These are phyloP conservation scores for Excalfactoria chinensis DNA, from an alignment of 2,113 vertebrate genomes.

Conservation along the genomic window DNA sequence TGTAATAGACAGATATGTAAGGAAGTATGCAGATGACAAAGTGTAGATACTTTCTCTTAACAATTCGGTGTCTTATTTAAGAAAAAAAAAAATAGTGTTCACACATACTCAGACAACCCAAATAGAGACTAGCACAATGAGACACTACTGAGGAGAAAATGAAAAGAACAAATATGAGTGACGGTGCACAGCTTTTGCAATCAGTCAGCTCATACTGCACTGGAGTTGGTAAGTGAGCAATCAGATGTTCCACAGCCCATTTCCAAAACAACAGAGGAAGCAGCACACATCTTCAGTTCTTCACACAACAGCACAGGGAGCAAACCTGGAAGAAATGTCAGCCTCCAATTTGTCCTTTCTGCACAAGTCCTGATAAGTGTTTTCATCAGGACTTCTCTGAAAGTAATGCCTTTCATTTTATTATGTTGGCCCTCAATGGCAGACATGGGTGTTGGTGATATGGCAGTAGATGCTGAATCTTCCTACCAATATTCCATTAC, in stretches of 20 bases:
- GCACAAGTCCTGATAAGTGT: not conserved
- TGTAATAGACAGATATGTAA: not conserved
- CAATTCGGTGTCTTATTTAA: not conserved
- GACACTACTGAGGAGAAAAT: not conserved
- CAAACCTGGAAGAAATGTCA: not conserved
- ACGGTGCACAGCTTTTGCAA: not conserved
- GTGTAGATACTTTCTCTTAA: not conserved
- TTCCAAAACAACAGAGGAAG: not conserved
- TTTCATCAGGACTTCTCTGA: not conserved
- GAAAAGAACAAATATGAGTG: conserved; percentile 43
- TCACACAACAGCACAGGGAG: not conserved
- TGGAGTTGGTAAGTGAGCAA: conserved; percentile 40
- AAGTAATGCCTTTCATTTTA: not conserved
- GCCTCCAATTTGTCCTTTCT: not conserved
- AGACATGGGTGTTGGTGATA: not conserved
- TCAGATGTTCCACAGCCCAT: not conserved
- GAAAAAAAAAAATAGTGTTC: not conserved
- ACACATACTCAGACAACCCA: conserved; percentile 32
- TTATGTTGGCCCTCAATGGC: not conserved
- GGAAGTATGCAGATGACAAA: not conserved
- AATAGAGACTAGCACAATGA: conserved; percentile 35
- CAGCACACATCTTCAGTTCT: not conserved
- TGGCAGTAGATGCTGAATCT: not conserved
- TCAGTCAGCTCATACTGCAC: not conserved
- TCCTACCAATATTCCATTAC: not conserved